A percentile compares a stretch with the other conserved stretches of the same genome.
phyloP scores from a whole-genome alignment of 2,113 vertebrate genomes.

The Falco punctatus region DNA sequence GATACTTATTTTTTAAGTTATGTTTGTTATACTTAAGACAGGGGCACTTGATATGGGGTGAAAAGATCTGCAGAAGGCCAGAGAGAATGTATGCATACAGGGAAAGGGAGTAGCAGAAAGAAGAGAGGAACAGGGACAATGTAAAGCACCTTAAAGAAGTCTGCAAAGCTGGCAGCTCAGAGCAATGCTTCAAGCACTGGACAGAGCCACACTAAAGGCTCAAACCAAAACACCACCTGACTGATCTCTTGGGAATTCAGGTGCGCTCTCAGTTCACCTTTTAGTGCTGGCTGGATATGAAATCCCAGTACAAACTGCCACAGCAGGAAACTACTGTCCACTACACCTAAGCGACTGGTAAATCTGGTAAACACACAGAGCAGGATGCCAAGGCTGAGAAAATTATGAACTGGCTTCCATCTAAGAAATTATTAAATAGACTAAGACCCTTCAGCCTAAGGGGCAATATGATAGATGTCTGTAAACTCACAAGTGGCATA shows the following conservation, averaged over 20 bases:
- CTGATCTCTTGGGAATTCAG: not conserved
- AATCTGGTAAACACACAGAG: not conserved
- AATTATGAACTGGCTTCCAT: not conserved
- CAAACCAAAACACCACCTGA: not conserved
- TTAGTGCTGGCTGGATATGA: not conserved
- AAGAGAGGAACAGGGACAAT: not conserved
- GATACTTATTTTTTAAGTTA: not conserved
- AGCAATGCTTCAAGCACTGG: not conserved
- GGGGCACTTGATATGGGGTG: not conserved
- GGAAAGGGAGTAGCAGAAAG: not conserved
- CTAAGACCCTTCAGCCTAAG: not conserved
- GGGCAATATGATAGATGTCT: not conserved
- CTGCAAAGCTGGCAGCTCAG: not conserved
- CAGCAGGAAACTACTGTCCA: not conserved
- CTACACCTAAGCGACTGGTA: not conserved
- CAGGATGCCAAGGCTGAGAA: not conserved
- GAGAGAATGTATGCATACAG: not conserved
- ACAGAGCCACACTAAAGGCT: not conserved
- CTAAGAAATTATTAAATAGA: not conserved
- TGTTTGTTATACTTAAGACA: not conserved
- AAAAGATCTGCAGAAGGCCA: not conserved
- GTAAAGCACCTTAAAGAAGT: not conserved
- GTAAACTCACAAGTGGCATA: not conserved
- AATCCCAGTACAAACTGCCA: not conserved
- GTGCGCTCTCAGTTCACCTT: not conserved